These are phyloP conservation scores for Cygnus atratus DNA, from an alignment of 2,113 vertebrate genomes.

Conservation along the genomic window DNA sequence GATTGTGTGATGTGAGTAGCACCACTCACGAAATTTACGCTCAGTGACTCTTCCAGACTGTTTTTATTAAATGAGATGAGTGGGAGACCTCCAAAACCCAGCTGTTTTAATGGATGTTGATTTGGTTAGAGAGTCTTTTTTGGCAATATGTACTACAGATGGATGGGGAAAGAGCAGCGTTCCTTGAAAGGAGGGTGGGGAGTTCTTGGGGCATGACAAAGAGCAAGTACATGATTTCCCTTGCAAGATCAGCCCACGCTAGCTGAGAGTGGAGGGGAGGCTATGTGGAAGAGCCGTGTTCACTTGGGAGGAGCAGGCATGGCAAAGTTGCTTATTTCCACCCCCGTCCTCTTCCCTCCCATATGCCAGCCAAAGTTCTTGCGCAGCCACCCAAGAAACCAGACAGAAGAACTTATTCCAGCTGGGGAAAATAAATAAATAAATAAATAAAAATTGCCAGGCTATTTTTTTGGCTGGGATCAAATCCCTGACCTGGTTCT, in stretches of 20 bases:
- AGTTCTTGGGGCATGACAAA: not conserved
- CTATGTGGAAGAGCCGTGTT: not conserved
- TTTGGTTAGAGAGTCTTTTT: not conserved
- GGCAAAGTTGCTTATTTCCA: not conserved
- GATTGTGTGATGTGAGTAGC: not conserved
- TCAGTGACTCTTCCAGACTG: not conserved
- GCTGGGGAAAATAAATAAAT: not conserved
- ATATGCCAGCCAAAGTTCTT: not conserved
- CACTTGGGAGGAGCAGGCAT: not conserved
- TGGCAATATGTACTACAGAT: not conserved
- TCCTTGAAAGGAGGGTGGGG: not conserved
- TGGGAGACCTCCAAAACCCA: not conserved
- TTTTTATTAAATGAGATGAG: not conserved
- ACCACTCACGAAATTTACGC: not conserved
- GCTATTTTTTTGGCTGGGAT: conserved; percentile 14
- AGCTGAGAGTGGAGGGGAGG: not conserved
- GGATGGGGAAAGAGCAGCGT: not conserved
- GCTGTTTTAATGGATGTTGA: not conserved
- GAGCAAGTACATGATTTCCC: not conserved
- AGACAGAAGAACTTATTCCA: conserved; percentile 35
- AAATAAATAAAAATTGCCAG: not conserved
- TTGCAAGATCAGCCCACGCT: not conserved
- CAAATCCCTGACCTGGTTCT: conserved; percentile 37
- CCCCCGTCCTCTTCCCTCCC: not conserved
- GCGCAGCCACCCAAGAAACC: conserved; percentile 47